Evolutionary conservation across 2,888 invertebrate genomes (phyloP).

Genomic region (Pollenia labialis): DNA sequence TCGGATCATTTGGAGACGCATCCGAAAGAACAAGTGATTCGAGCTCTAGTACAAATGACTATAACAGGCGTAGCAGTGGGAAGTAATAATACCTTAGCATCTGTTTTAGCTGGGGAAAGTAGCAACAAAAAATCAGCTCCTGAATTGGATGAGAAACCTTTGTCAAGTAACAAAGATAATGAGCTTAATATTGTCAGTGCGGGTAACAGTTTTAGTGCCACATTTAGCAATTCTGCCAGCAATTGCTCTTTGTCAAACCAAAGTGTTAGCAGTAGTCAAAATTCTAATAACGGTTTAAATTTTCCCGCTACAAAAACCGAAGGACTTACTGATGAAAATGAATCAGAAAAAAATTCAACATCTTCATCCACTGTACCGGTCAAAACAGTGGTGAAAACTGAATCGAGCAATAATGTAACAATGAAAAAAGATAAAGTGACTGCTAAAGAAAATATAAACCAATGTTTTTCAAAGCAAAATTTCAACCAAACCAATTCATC

Average conservation of each 20-base stretch:
- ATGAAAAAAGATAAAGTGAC: conserved; percentile 33
- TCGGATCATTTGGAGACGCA: conserved; percentile 93
- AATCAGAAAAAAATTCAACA: conserved; percentile 35
- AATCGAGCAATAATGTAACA: background rate
- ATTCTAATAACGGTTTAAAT: conserved; percentile 51
- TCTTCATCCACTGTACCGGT: conserved; percentile 32
- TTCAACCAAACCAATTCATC: conserved; percentile 19
- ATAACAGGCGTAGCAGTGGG: conserved; percentile 76
- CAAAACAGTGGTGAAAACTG: conserved; percentile 35
- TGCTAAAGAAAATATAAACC: conserved; percentile 31
- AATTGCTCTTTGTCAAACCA: conserved; percentile 64
- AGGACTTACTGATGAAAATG: conserved; percentile 27
- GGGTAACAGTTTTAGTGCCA: conserved; percentile 40
- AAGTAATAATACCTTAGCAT: conserved; percentile 74
- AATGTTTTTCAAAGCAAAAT: conserved; percentile 47
- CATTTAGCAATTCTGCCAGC: conserved; percentile 47
- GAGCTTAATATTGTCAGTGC: conserved; percentile 47
- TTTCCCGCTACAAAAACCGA: conserved; percentile 41
- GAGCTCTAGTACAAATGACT: conserved; percentile 87
- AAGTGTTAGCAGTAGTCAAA: conserved; percentile 58
- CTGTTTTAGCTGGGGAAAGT: conserved; percentile 62
- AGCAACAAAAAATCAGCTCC: conserved; percentile 38
- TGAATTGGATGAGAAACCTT: conserved; percentile 45
- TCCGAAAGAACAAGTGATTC: conserved; percentile 94
- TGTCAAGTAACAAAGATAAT: conserved; percentile 35